These are phyloP conservation scores for Scomber colias DNA, from an alignment of 2,113 vertebrate genomes.

Conservation along the genomic window DNA sequence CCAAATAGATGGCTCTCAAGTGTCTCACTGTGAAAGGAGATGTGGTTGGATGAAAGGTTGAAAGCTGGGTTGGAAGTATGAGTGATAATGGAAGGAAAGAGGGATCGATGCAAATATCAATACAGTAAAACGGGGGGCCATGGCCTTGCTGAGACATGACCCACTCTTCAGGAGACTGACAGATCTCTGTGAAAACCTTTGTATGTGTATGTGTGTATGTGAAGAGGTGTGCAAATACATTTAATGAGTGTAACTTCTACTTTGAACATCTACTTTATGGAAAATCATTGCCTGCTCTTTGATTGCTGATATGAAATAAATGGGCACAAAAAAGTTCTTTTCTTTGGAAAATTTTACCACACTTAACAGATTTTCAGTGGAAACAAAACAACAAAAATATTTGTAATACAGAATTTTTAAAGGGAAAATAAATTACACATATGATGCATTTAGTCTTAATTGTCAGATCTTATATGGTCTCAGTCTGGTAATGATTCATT, in stretches of 20 bases:
- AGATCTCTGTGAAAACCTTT: conserved; percentile 22
- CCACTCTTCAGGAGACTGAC: conserved; percentile 51
- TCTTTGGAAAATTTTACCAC: background rate
- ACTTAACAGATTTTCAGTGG: background rate
- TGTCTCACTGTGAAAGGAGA: conserved; percentile 54
- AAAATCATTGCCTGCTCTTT: conserved; percentile 12
- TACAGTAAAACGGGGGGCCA: conserved; percentile 66
- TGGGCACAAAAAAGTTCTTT: background rate
- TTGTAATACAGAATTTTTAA: background rate
- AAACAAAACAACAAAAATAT: background rate
- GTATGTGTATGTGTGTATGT: conserved; percentile 2
- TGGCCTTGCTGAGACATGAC: conserved; percentile 55
- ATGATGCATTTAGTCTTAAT: conserved; percentile 36
- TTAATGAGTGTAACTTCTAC: conserved; percentile 9
- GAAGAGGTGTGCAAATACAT: conserved; percentile 3
- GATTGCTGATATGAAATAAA: conserved; percentile 20
- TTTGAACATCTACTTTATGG: background rate
- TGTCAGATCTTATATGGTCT: conserved; percentile 32
- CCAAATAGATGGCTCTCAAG: conserved; percentile 26
- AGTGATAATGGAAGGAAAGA: conserved; percentile 76
- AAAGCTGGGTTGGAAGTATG: conserved; percentile 55
- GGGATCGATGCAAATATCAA: conserved; percentile 80
- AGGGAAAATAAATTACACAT: conserved; percentile 13
- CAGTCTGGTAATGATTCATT: conserved; percentile 40
- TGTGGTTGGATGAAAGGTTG: conserved; percentile 59